Evolutionary conservation across 2,888 invertebrate species (phyloP).

Genomic region (Nudaria mundana): DNA sequence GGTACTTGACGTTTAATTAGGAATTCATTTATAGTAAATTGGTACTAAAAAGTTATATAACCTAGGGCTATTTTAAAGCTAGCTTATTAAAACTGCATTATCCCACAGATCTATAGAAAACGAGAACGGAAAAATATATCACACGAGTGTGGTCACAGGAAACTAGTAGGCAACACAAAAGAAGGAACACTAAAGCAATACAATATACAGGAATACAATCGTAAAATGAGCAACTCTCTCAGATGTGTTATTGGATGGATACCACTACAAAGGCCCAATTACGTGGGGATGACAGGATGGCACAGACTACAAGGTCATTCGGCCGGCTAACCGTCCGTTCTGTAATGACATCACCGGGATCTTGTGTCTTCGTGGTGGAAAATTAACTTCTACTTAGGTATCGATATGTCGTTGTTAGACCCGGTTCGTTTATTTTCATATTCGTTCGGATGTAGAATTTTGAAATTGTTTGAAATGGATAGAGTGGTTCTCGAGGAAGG

Average conservation of each 20-base stretch:
- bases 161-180: too few relatives aligned
- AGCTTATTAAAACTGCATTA: too few relatives aligned
- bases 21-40: too few relatives aligned
- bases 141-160: too few relatives aligned
- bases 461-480: too few relatives aligned
- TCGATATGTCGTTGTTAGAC: neutral
- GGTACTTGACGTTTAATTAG: too few relatives aligned
- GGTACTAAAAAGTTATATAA: too few relatives aligned
- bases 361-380: conserved; percentile 18
- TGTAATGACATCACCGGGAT: conserved; percentile 37
- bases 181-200: conserved; percentile 20
- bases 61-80: too few relatives aligned
- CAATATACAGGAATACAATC: conserved; percentile 38
- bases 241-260: conserved; percentile 62
- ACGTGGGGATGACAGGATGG: conserved; percentile 56
- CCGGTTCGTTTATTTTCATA: neutral
- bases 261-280: conserved; percentile 69
- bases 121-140: too few relatives aligned
- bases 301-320: conserved; percentile 63
- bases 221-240: conserved; percentile 44
- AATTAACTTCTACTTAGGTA: conserved; percentile 21
- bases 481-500: too few relatives aligned
- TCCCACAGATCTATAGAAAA: too few relatives aligned
- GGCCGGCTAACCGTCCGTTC: conserved; percentile 29
- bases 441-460: too few relatives aligned